phyloP scores from a whole-genome alignment of 1,140 invertebrate genomes.

The Penaeus chinensis region DNA sequence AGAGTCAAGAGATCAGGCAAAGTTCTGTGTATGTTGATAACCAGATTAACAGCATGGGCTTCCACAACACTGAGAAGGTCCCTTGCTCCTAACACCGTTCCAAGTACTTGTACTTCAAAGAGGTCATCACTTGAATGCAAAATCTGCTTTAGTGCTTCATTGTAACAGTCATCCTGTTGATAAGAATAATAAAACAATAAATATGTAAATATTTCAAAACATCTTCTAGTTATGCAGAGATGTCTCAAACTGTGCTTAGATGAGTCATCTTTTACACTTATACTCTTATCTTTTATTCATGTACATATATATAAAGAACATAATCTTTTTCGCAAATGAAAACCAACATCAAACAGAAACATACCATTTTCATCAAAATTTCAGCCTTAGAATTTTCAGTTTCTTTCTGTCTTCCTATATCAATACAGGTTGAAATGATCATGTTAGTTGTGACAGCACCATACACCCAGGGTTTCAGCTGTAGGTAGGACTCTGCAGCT shows the following conservation, averaged over 20 bases:
- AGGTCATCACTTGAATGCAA: constrained; percentile 43
- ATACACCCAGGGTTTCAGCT: constrained; percentile 55
- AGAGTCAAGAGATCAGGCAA: constrained; percentile 45
- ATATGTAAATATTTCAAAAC: too few species aligned
- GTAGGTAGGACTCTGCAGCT: constrained; percentile 42
- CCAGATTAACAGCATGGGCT: constrained; percentile 25
- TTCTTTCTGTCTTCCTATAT: constrained; percentile 31
- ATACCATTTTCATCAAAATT: constrained; percentile 30
- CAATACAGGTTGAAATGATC: constrained; percentile 37
- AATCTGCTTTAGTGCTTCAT: constrained; percentile 26
- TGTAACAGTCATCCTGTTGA: constrained; percentile 34
- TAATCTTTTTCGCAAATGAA: background rate
- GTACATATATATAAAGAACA: too few species aligned
- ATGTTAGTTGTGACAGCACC: constrained; percentile 23
- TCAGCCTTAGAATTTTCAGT: background rate
- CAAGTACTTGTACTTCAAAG: constrained; percentile 41
- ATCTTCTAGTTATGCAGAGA: too few species aligned
- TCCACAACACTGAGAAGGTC: constrained; percentile 18
- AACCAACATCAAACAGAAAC: background rate
- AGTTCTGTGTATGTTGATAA: constrained; percentile 41
- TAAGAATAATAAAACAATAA: background rate
- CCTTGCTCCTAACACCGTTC: constrained; percentile 2
- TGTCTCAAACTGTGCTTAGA: too few species aligned
- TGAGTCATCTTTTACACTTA: too few species aligned
- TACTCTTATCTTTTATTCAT: too few species aligned